These are phyloP conservation scores for Motacilla tschutschensis DNA, from an alignment of 2,113 vertebrate genomes.

Conservation along the genomic window DNA sequence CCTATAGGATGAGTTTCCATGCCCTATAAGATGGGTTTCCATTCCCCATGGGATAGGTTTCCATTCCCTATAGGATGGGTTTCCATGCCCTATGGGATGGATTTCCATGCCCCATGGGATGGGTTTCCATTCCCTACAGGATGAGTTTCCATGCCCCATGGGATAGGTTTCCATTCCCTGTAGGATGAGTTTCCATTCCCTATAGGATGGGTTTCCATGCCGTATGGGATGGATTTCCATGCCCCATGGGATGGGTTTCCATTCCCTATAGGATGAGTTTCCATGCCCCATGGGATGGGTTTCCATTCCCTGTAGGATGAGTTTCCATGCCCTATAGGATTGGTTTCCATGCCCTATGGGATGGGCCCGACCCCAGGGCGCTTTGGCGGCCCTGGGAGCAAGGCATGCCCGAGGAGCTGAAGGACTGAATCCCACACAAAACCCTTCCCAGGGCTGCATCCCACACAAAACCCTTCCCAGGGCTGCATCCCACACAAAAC, in stretches of 20 bases:
- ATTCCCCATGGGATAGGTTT: background rate
- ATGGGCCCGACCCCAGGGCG: background rate
- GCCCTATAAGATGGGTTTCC: background rate
- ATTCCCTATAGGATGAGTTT: background rate
- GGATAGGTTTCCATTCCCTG: accelerated
- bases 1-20: background rate
- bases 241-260: background rate
- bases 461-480: slow-evolving; percentile 42
- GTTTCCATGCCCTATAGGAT: background rate
- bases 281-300: background rate
- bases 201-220: background rate
- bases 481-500: slow-evolving; percentile 49
- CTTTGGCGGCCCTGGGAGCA: background rate
- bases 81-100: background rate
- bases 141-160: accelerated
- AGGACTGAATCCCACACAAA: slow-evolving; percentile 48
- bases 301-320: accelerated
- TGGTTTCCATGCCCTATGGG: background rate
- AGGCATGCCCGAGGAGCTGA: background rate
- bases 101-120: background rate
- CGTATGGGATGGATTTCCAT: accelerated
- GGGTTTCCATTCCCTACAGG: background rate
- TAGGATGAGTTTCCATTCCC: background rate
- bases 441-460: slow-evolving; percentile 37
- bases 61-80: background rate